These are phyloP conservation scores for Drosophila bipectinata DNA, from an alignment of 1,140 invertebrate genomes.

Conservation along the genomic window DNA sequence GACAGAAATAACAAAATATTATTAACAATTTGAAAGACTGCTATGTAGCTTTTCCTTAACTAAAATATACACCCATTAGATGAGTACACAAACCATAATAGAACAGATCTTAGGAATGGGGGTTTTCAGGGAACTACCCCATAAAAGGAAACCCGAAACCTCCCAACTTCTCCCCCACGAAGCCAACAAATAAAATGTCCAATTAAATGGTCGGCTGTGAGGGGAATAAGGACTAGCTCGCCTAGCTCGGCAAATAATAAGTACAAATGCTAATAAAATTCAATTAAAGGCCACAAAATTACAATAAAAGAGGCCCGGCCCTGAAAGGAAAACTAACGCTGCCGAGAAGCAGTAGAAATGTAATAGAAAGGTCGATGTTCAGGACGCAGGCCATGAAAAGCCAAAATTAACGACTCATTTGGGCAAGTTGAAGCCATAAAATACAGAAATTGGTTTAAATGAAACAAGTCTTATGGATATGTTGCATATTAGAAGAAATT, in stretches of 20 bases:
- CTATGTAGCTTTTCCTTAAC: slow-evolving; percentile 5
- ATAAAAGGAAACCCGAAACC: slow-evolving; percentile 23
- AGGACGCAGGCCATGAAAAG: slow-evolving; percentile 64
- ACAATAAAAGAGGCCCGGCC: slow-evolving; percentile 70
- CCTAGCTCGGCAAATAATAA: slow-evolving; percentile 64
- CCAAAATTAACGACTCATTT: slow-evolving; percentile 83
- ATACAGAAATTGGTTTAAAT: slow-evolving; percentile 38
- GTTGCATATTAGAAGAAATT: too few relatives aligned
- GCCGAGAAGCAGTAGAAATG: background rate
- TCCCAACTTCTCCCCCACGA: background rate
- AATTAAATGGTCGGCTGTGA: slow-evolving; percentile 55
- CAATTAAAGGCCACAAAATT: slow-evolving; percentile 82
- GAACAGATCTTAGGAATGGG: background rate
- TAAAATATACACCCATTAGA: slow-evolving; percentile 34
- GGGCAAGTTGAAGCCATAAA: slow-evolving; percentile 81
- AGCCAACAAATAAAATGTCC: slow-evolving; percentile 64
- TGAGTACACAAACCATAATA: background rate
- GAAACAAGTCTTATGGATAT: background rate
- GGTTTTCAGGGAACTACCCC: slow-evolving; percentile 15
- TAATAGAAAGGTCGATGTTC: slow-evolving; percentile 3
- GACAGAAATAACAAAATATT: slow-evolving; percentile 1
- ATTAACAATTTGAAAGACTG: slow-evolving; percentile 9
- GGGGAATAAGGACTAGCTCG: background rate
- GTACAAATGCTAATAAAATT: slow-evolving; percentile 83
- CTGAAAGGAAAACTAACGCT: slow-evolving; percentile 57